Base-by-base conservation (phyloP, 2,797 vertebrate genomes). In the Megaceryle alcyon region DNA sequence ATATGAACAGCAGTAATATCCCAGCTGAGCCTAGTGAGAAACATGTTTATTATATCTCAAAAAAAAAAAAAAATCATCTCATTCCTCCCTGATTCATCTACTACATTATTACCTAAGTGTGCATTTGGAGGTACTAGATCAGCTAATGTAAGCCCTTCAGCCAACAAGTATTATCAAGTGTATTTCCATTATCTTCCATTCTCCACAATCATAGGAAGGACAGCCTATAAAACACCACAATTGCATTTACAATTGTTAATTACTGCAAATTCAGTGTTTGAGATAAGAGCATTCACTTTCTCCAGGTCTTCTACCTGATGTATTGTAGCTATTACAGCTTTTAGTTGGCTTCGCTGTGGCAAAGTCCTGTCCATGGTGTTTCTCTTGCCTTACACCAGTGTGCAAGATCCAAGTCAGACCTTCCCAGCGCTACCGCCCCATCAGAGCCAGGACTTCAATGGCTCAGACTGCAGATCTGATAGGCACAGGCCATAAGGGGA, bases 161-260 rank as follows among this genome's bases (percentile, higher is more conserved):
- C 78, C 69, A 85, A 49, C 66, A 61, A 48, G 69, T 41, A 61
- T 88, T 91, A 92, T 68, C 86, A 72, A 82, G 78, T 39, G 92
- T 83, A 81, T 91, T 96, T 91, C 94, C 91, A 95, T 96, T 96
- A 95, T 68, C 79, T 94, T 69, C 78, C 48, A 48, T 86, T 93
- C 79, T 48, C 72, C 56, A 65, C 72, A 69, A 8, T 54, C 6
- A 4, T 4, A 63, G 79, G n/a, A 71, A 83, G 53, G 59, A 71
- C 49, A 72, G 88, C 35, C 63, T 79, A 21, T 64, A 92, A 95
- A 83, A 60, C 51, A 26, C 11, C 39, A 49, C 72, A 88, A 81
- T 82, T 93, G n/a, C 90, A 85, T 79, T 93, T 92, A 57, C 79
- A 91, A 23, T 51, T 93, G 84, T 96, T 95, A 96, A 96, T 96